A percentile compares a stretch with the other conserved stretches of the same genome.
phyloP scores from a whole-genome alignment of 2,797 vertebrate genomes.

The Anisognathus igniventris region DNA sequence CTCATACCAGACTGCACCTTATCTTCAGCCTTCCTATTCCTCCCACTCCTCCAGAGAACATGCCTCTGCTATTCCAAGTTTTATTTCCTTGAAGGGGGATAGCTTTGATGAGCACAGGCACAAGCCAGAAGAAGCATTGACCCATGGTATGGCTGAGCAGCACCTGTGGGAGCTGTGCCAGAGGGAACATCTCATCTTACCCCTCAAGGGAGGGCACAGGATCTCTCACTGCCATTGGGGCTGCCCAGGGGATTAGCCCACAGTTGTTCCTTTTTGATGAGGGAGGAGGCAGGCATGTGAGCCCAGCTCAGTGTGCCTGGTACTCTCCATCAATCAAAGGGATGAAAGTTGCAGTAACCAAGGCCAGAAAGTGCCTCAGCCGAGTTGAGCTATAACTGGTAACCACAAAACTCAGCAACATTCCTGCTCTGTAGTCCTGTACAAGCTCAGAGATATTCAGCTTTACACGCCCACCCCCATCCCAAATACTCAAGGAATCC shows the following conservation, averaged over 20 bases:
- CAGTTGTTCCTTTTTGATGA: slow-evolving; percentile 18
- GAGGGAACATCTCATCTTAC: not conserved
- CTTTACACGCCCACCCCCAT: not conserved
- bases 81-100: not conserved
- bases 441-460: not conserved
- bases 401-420: not conserved
- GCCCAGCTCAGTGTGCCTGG: not conserved
- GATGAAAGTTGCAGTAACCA: not conserved
- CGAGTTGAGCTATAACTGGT: slow-evolving; percentile 3
- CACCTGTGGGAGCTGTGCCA: not conserved
- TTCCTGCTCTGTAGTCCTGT: not conserved
- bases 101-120: not conserved
- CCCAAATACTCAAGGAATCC: not conserved
- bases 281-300: not conserved
- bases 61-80: not conserved
- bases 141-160: not conserved
- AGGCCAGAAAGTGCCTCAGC: not conserved
- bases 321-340: not conserved
- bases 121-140: not conserved
- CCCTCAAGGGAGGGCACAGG: not conserved
- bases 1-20: not conserved
- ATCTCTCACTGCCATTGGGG: not conserved
- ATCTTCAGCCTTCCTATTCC: not conserved
- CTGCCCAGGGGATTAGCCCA: slow-evolving; percentile 17
- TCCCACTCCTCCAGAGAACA: not conserved